Percentiles rank a stretch among this genome's conserved stretches.
Conservation (phyloP, 2,888 invertebrate genomes). For the Leucophenga maculata region DNA sequence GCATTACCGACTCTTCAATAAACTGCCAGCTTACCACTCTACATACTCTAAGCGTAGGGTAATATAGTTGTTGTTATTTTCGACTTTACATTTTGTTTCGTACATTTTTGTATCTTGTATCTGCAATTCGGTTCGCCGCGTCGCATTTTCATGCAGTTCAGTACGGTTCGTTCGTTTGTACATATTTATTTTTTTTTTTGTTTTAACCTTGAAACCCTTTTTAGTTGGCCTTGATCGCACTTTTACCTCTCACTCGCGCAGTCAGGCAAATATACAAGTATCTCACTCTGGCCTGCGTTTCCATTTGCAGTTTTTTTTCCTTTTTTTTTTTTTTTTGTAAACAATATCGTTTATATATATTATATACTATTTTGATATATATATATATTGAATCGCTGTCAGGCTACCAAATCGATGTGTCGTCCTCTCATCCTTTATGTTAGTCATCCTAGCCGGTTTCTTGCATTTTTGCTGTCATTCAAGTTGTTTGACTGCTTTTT, state of each 20-base stretch:
- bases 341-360: constrained; percentile 4
- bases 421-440: too few species aligned
- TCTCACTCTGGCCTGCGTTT: constrained; percentile 3
- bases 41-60: too few species aligned
- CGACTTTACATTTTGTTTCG: constrained; percentile 25
- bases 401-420: too few species aligned
- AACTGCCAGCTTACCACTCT: too few species aligned
- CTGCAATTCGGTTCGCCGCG: constrained; percentile 26
- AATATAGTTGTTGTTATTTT: background rate
- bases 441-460: too few species aligned
- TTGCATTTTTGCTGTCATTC: too few species aligned
- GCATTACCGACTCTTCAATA: too few species aligned
- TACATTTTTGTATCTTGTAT: constrained; percentile 21
- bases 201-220: constrained; percentile 55
- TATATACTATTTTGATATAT: background rate
- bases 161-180: background rate
- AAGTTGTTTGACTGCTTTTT: too few species aligned
- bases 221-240: constrained; percentile 53
- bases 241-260: constrained; percentile 13
- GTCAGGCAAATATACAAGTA: background rate
- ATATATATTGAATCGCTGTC: background rate
- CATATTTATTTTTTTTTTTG: background rate
- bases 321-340: background rate
- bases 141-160: constrained; percentile 30
- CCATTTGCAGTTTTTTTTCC: constrained; percentile 9